Evolutionary conservation across 2,888 invertebrate species (phyloP).

Genomic region (Ormyrus thymus): DNA sequence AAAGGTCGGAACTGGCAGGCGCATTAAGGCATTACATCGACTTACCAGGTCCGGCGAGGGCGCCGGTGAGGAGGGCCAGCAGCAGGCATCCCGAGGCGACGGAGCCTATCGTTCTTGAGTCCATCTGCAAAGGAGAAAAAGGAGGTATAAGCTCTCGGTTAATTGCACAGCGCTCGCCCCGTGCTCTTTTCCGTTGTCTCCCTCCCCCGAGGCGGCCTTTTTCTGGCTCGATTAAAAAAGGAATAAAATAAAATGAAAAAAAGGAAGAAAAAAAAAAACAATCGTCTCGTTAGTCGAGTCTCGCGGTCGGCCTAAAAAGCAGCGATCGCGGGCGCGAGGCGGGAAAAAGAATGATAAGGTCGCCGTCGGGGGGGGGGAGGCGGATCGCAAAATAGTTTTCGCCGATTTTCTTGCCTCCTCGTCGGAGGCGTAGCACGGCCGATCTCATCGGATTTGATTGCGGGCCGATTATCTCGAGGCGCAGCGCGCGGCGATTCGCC

Average conservation of each 20-base stretch:
- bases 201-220: background rate
- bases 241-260: background rate
- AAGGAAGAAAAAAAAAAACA: conserved; percentile 32
- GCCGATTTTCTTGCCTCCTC: conserved; percentile 11
- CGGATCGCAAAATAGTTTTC: background rate
- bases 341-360: conserved; percentile 42
- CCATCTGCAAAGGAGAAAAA: conserved; percentile 68
- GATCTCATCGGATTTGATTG: conserved; percentile 5
- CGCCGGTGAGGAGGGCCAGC: conserved; percentile 65
- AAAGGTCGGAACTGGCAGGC: background rate
- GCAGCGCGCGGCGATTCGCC: conserved; percentile 33
- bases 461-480: conserved; percentile 16
- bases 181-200: background rate
- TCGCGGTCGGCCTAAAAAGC: background rate
- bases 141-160: conserved; percentile 41
- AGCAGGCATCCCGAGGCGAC: conserved; percentile 65
- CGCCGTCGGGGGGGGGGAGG: conserved; percentile 23
- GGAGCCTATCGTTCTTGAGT: conserved; percentile 65
- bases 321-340: background rate
- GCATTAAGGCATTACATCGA: background rate
- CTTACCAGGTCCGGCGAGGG: conserved; percentile 61
- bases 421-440: background rate
- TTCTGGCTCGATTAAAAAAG: background rate
- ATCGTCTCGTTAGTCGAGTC: conserved; percentile 50
- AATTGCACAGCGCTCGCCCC: conserved; percentile 54